These are phyloP conservation scores for Odocoileus virginianus DNA, from an alignment of 2,113 vertebrate species.

Conservation along the genomic window DNA sequence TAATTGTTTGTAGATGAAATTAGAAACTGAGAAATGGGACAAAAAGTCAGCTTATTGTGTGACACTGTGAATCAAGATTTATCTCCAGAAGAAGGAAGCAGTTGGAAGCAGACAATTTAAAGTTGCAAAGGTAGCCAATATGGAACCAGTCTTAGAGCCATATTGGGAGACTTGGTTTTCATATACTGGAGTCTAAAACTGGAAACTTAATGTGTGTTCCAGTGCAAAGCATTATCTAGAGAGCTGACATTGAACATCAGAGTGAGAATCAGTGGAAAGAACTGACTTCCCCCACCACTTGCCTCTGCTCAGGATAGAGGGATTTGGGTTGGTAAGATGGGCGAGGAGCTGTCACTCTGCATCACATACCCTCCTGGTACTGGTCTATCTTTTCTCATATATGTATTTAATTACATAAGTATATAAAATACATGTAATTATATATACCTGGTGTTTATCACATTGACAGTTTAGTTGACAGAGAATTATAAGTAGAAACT, in stretches of 20 bases:
- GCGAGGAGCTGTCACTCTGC: accelerated
- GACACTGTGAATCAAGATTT: neutral
- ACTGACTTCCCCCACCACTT: neutral
- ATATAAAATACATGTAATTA: neutral
- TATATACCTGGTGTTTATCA: neutral
- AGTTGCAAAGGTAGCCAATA: neutral
- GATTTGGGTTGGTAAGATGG: neutral
- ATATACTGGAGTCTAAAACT: neutral
- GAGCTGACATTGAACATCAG: neutral
- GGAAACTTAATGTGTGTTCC: neutral
- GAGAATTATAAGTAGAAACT: neutral
- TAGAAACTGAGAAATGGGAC: neutral
- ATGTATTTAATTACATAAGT: neutral
- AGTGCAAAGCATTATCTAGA: neutral
- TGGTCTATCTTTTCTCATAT: neutral
- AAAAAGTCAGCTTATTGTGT: neutral
- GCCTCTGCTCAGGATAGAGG: neutral
- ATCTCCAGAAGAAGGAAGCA: neutral
- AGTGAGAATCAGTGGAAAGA: neutral
- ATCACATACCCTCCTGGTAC: too few relatives aligned
- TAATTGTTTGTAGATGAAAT: neutral
- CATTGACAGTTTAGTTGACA: neutral
- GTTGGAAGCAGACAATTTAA: neutral
- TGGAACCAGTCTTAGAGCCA: neutral
- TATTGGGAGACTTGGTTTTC: neutral